Conservation (phyloP, 2,888 invertebrate species). For the Antheraea yamamai region DNA sequence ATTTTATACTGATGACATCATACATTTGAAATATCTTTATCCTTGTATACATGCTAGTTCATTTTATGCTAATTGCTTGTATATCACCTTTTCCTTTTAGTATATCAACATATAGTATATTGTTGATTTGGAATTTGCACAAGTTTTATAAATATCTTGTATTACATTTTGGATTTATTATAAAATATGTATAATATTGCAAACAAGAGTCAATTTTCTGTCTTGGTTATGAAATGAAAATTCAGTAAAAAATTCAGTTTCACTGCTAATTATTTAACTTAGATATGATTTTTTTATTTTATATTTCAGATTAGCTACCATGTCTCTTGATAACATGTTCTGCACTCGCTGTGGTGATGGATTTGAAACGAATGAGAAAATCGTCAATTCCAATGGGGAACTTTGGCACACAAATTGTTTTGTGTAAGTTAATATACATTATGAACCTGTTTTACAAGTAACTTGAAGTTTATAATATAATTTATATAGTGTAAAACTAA, state of each 20-base stretch:
- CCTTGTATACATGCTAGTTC: not conserved
- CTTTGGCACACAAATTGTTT: constrained; percentile 99
- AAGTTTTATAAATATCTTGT: not conserved
- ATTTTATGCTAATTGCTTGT: constrained; percentile 11
- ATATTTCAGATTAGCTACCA: constrained; percentile 74
- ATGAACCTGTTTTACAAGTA: not conserved
- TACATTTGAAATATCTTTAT: constrained; percentile 1
- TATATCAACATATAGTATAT: not conserved
- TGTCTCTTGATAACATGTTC: constrained; percentile 95
- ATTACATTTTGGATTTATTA: not conserved
- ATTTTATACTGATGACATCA: constrained; percentile 8
- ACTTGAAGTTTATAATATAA: not conserved
- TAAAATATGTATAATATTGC: not conserved
- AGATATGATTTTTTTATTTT: not conserved
- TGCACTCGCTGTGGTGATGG: constrained; percentile 98
- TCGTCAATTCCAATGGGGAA: constrained; percentile 99
- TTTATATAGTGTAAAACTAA: too few species aligned
- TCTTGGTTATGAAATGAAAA: not conserved
- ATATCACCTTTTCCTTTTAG: constrained; percentile 14
- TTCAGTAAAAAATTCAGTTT: not conserved
- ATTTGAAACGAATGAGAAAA: constrained; percentile 98
- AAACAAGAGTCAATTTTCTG: not conserved
- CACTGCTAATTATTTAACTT: not conserved
- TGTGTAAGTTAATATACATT: constrained; percentile 89
- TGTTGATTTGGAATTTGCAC: not conserved